These are phyloP conservation scores for Drosophila trapezifrons DNA, from an alignment of 1,140 invertebrate genomes.

Conservation along the genomic window DNA sequence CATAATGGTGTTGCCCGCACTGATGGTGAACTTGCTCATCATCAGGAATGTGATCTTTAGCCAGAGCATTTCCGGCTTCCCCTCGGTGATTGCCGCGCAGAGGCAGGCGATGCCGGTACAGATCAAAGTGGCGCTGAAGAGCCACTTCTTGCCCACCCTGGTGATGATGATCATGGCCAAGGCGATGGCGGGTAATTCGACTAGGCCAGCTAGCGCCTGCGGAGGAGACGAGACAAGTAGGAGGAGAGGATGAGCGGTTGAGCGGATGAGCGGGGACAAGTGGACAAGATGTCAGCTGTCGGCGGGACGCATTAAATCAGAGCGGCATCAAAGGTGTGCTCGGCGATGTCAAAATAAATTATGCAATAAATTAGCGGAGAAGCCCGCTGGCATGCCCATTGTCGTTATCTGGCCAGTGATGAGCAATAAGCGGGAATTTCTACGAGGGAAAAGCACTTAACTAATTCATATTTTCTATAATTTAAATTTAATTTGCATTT, in stretches of 20 bases:
- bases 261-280: conserved; percentile 15
- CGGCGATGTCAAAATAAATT: conserved; percentile 74
- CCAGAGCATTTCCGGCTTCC: conserved; percentile 85
- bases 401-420: conserved; percentile 42
- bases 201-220: conserved; percentile 87
- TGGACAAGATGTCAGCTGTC: conserved; percentile 52
- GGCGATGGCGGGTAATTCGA: conserved; percentile 90
- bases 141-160: conserved; percentile 88
- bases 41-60: conserved; percentile 87
- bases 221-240: background rate
- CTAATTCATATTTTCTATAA: background rate
- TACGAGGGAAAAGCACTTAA: too few relatives aligned
- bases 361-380: conserved; percentile 72
- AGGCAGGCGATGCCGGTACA: conserved; percentile 88
- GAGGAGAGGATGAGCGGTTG: conserved; percentile 14
- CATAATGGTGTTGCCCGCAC: conserved; percentile 89
- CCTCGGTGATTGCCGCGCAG: conserved; percentile 85
- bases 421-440: conserved; percentile 18
- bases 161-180: conserved; percentile 89
- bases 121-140: conserved; percentile 87
- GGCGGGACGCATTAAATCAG: conserved; percentile 67
- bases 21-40: conserved; percentile 89
- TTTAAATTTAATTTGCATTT: too few relatives aligned
- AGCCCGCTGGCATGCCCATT: conserved; percentile 31
- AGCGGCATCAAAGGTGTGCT: conserved; percentile 68